A percentile compares a stretch with the other conserved stretches of the same genome.
These are phyloP conservation scores for Dynastes hyllus DNA, from an alignment of 2,888 invertebrate genomes.

Conservation along the genomic window DNA sequence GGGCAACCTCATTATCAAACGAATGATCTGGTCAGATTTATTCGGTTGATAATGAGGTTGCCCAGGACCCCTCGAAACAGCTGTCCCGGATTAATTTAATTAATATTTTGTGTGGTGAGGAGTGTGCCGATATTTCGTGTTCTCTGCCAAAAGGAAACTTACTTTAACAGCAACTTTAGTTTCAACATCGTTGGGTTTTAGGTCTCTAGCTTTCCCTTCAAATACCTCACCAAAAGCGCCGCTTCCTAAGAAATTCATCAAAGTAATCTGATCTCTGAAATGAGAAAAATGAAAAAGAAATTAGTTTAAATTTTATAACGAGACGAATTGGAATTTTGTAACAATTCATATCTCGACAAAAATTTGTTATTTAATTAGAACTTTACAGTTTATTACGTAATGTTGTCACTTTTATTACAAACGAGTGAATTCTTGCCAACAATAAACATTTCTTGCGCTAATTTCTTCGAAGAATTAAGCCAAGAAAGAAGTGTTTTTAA, in stretches of 20 bases:
- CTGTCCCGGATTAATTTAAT: no score
- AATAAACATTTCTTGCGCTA: background rate
- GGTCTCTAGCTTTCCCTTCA: constrained; percentile 88
- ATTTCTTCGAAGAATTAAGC: background rate
- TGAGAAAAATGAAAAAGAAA: background rate
- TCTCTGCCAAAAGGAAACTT: constrained; percentile 32
- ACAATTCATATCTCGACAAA: background rate
- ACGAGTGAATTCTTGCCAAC: background rate
- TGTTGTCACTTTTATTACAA: background rate
- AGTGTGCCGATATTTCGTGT: no score
- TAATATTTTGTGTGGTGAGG: no score
- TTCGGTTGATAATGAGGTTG: no score
- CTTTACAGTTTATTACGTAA: background rate
- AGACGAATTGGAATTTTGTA: constrained; percentile 4
- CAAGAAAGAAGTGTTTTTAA: background rate
- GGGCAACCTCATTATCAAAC: no score
- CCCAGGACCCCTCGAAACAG: no score
- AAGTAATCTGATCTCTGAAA: constrained; percentile 83
- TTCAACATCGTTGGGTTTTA: constrained; percentile 72
- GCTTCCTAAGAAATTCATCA: constrained; percentile 92
- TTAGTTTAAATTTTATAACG: background rate
- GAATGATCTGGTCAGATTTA: no score
- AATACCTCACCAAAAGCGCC: constrained; percentile 99
- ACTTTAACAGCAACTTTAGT: constrained; percentile 95
- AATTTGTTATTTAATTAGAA: background rate